Percentiles rank a stretch among this genome's conserved stretches.
phyloP scores from a whole-genome alignment of 1,140 invertebrate genomes.

The Andricus grossulariae region DNA sequence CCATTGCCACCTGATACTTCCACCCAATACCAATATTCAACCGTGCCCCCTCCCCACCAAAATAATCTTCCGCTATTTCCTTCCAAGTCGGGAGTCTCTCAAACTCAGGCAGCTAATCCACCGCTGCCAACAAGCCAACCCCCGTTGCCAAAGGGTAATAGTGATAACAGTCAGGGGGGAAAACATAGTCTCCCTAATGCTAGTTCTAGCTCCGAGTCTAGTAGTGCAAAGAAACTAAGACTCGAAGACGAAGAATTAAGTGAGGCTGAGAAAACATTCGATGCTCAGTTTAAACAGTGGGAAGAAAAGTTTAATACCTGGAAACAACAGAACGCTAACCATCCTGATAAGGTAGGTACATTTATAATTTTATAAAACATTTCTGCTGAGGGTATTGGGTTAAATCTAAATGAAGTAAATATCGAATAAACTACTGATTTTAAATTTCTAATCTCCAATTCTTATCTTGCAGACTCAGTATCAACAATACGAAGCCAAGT shows the following conservation, averaged over 20 bases:
- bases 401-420: background rate
- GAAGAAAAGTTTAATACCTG: slow-evolving; percentile 90
- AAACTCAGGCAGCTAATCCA: slow-evolving; percentile 60
- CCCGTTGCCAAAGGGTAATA: slow-evolving; percentile 63
- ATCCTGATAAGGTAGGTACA: slow-evolving; percentile 84
- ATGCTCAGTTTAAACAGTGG: slow-evolving; percentile 89
- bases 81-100: slow-evolving; percentile 48
- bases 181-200: slow-evolving; percentile 54
- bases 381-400: background rate
- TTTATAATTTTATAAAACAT: slow-evolving; percentile 27
- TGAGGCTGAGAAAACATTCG: slow-evolving; percentile 87
- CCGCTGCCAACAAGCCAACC: slow-evolving; percentile 75
- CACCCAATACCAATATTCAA: slow-evolving; percentile 60
- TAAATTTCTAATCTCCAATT: background rate
- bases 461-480: slow-evolving; percentile 79
- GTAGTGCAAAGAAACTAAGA: slow-evolving; percentile 70
- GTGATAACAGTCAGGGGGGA: slow-evolving; percentile 46
- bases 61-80: slow-evolving; percentile 71
- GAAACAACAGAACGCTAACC: slow-evolving; percentile 89
- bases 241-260: slow-evolving; percentile 75
- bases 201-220: slow-evolving; percentile 53
- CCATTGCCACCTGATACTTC: slow-evolving; percentile 68
- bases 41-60: slow-evolving; percentile 68
- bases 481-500: slow-evolving; percentile 88
- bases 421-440: slow-evolving; percentile 29